Percentiles rank a stretch among this genome's conserved stretches.
phyloP scores from a whole-genome alignment of 2,797 vertebrate species.

The Acanthurus leucopareius region DNA sequence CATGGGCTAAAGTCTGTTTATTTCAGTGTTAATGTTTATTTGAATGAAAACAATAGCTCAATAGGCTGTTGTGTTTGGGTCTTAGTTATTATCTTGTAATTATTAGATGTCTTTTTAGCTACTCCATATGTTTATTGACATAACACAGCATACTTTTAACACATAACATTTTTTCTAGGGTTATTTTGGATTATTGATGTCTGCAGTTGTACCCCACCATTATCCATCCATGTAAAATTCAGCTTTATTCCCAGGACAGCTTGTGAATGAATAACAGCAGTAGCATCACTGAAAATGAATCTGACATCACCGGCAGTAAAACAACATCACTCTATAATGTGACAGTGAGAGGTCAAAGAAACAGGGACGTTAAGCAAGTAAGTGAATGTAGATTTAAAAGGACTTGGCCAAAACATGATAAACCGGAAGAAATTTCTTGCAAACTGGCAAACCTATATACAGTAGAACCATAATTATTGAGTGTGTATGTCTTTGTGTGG shows the following conservation, averaged over 20 bases:
- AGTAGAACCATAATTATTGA: not conserved
- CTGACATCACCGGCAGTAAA: not conserved
- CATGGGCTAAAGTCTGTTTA: not conserved
- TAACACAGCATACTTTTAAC: not conserved
- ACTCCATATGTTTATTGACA: not conserved
- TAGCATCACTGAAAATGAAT: not conserved
- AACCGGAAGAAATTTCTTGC: not conserved
- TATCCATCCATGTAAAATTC: not conserved
- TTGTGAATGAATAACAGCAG: not conserved
- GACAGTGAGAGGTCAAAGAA: not conserved
- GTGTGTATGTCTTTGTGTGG: not conserved
- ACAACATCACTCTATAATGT: not conserved
- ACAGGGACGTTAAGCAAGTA: not conserved
- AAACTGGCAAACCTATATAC: not conserved
- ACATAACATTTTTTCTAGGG: not conserved
- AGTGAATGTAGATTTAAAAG: not conserved
- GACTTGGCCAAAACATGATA: not conserved
- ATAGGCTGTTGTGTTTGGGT: not conserved
- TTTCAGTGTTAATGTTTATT: not conserved
- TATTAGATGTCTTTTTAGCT: no score
- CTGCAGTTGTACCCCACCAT: not conserved
- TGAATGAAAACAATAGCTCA: not conserved
- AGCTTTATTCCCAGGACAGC: not conserved
- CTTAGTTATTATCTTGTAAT: no score
- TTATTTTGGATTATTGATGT: not conserved